These are phyloP conservation scores for Napeogenes sylphis DNA, from an alignment of 2,888 invertebrate species.

Conservation along the genomic window DNA sequence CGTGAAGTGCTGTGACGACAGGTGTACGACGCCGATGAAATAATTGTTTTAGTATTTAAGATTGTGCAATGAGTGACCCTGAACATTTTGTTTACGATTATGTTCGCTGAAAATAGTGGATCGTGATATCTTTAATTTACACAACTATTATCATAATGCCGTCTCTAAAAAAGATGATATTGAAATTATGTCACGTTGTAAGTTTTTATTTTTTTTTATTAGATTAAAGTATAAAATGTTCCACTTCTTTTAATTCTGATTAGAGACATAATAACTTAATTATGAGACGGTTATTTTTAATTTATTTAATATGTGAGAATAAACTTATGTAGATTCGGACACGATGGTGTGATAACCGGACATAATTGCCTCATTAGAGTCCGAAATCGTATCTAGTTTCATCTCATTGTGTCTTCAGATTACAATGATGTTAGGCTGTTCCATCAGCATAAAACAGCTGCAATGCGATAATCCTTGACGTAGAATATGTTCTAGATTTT, in stretches of 20 bases:
- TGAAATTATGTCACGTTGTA: conserved; percentile 46
- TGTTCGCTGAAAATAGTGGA: conserved; percentile 31
- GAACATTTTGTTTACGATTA: conserved; percentile 29
- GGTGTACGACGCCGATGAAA: conserved; percentile 30
- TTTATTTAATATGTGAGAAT: too few relatives aligned
- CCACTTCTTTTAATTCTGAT: too few relatives aligned
- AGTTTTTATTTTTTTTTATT: conserved; percentile 32
- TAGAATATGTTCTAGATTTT: conserved; percentile 1
- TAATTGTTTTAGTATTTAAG: conserved; percentile 35
- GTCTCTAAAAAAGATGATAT: conserved; percentile 47
- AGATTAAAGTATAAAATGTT: too few relatives aligned
- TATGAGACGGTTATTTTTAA: too few relatives aligned
- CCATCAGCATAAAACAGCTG: not conserved
- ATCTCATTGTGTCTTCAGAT: not conserved
- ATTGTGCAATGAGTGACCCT: conserved; percentile 50
- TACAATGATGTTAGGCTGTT: not conserved
- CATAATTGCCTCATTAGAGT: not conserved
- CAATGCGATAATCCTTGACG: not conserved
- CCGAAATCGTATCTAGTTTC: not conserved
- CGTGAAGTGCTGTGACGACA: conserved; percentile 36
- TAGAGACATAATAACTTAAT: too few relatives aligned
- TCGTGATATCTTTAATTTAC: conserved; percentile 30
- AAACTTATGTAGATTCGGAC: too few relatives aligned
- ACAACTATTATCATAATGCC: conserved; percentile 39
- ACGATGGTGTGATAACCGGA: not conserved